Base-by-base conservation (phyloP, 2,797 vertebrate genomes). In the Oreochromis grahami region DNA sequence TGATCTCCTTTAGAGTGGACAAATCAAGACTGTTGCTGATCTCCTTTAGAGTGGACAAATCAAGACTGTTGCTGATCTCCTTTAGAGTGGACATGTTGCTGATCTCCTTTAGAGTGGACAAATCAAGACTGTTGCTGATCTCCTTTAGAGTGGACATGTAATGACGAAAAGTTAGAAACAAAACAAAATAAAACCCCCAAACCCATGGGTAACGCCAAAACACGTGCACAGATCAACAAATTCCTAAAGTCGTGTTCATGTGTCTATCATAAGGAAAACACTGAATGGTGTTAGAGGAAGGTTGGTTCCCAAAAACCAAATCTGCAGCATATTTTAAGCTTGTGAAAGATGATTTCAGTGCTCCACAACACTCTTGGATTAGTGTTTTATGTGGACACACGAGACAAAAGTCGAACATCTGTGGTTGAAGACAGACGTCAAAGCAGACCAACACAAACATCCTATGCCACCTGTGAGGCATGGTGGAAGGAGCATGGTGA, bases 331-430 rank as follows among this genome's bases (percentile, higher is more conserved):
- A 50, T 74, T 19, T 32, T 48, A 50, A 4, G 15, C 13, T n/a
- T 32, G 68, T 19, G 0, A 74, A n/a, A 1, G 15, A 32, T 29
- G 6, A 74, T 13, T 8, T 48, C 43, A 50, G 10, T 32, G 68
- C 15, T 50, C 26, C 6, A 74, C 15, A 50, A 72, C 0, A 48
- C 41, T 19, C 24, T 14, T 70, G n/a, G 36, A 70, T 3, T 24
- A 11, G 41, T 2, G 3, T 56, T 56, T 56, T 56, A 56, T 56
- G 55, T 56, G 55, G 2, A 60, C 0, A 60, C 56, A 60, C 3
- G 56, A 60, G 56, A 60, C 17, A 60, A 60, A 60, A 60, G 29
- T 34, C 3, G 3, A 60, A 60, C 0, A 1, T 0, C 2, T 0
- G 56, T 0, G 1, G 56, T 34, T 34, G 21, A 45, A 70, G 21